Evolutionary conservation across 2,797 vertebrate species (phyloP), one percentile per base, ranked within the genome.

Genomic region (Paguma larvata): DNA sequence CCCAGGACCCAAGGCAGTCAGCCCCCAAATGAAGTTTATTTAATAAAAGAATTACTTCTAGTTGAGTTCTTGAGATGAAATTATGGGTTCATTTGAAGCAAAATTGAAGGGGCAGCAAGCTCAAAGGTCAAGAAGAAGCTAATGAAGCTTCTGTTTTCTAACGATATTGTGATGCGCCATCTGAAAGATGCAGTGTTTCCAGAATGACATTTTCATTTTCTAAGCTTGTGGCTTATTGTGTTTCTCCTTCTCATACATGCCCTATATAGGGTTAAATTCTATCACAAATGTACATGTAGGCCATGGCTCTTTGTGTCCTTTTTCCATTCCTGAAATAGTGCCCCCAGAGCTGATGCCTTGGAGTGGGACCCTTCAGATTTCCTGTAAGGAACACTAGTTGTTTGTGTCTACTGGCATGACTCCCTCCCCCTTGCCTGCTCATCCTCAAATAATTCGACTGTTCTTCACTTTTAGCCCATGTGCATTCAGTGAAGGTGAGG

Each of bases 11-110:
- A 94, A 90, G 98, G 98, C 98, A 98, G 97, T 98, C 96, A 98
- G 97, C 89, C 89, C 97, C 98, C 96, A 98, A 98, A 70, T 98
- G 94, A 98, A 98, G 94, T 98, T 99, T 99, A 99, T 99, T 99
- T 99, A 98, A 99, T 98, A 98, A 99, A 98, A 98, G 97, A 95
- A 98, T 98, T 97, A 98, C 96, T 98, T 99, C 97, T 93, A 97
- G 97, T 88, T 98, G 97, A 99, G 98, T 99, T 98, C 96, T 92
- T 96, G 93, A 86, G 93, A 95, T 98, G 98, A 98, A 99, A 98
- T 97, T 97, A 97, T 56, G 90, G 89, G 85, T 98, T 98, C 96
- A 97, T 98, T 98, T 98, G 97, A 98, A 98, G 97, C 95, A 96
- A 98, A 98, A 97, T 95, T 97, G 96, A 98, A 98, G 97, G 89